A percentile compares a stretch with the other conserved stretches of the same genome.
phyloP scores from a whole-genome alignment of 2,888 invertebrate species.

The Hesperia comma region DNA sequence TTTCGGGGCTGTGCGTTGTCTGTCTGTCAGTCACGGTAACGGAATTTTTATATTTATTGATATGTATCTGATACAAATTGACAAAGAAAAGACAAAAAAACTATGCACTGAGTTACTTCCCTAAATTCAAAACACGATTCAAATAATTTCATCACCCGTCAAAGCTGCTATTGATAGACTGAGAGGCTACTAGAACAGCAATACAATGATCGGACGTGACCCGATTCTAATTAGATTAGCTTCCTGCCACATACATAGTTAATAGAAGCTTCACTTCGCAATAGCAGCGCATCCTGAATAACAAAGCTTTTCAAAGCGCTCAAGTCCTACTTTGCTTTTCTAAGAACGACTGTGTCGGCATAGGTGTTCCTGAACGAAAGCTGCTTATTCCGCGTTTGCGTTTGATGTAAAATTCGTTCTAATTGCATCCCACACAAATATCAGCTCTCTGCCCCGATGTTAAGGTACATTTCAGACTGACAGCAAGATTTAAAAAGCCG shows the following conservation, averaged over 20 bases:
- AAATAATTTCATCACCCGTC: constrained; percentile 3
- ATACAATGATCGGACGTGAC: constrained; percentile 49
- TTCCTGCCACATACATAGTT: constrained; percentile 45
- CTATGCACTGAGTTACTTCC: constrained; percentile 36
- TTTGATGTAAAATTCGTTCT: too few species aligned
- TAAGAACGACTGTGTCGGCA: constrained; percentile 6
- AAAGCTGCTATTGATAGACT: constrained; percentile 14
- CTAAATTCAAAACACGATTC: background rate
- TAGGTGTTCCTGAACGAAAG: background rate
- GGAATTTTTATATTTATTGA: too few species aligned
- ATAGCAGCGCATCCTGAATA: constrained; percentile 18
- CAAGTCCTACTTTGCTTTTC: constrained; percentile 20
- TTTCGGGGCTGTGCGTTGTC: too few species aligned
- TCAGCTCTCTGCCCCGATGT: too few species aligned
- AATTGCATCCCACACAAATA: too few species aligned
- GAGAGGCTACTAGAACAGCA: constrained; percentile 22
- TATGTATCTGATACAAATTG: too few species aligned
- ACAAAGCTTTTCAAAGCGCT: constrained; percentile 18
- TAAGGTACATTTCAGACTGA: too few species aligned
- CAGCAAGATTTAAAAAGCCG: too few species aligned
- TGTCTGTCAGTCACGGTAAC: too few species aligned
- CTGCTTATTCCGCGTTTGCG: too few species aligned
- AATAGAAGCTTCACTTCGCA: constrained; percentile 11
- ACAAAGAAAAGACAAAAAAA: too few species aligned
- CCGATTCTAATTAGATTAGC: constrained; percentile 59